Conservation (phyloP, 2,888 invertebrate genomes). For the Lamproptera curius region DNA sequence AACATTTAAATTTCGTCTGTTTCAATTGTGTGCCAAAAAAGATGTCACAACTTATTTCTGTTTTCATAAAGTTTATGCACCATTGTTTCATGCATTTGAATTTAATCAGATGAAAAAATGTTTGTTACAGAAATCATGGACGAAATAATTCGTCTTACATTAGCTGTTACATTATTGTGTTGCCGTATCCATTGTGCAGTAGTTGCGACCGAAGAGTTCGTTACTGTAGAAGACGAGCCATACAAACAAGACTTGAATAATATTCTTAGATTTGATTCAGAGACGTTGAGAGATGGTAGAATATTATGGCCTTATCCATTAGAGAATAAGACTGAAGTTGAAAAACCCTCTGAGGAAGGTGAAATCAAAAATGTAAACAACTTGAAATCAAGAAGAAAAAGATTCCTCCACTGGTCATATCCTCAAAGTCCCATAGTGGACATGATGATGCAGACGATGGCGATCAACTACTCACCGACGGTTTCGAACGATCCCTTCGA, state of each 20-base stretch:
- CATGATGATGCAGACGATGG: conserved; percentile 55
- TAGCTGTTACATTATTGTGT: conserved; percentile 27
- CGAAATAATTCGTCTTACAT: conserved; percentile 28
- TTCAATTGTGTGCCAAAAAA: no score
- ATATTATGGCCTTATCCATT: conserved; percentile 56
- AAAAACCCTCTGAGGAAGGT: conserved; percentile 12
- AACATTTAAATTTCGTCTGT: no score
- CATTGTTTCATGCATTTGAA: no score
- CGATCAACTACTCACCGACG: conserved; percentile 44
- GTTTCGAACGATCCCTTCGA: conserved; percentile 59
- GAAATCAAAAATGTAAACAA: conserved; percentile 12
- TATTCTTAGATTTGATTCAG: conserved; percentile 22
- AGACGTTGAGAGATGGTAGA: conserved; percentile 35
- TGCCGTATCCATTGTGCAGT: conserved; percentile 12
- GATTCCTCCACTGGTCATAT: conserved; percentile 51
- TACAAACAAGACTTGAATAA: conserved; percentile 25
- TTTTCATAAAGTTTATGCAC: no score
- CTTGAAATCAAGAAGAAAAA: conserved; percentile 25
- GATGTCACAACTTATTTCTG: no score
- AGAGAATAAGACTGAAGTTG: conserved; percentile 32
- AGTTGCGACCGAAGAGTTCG: conserved; percentile 26
- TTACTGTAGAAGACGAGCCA: conserved; percentile 38
- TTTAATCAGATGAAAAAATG: no score
- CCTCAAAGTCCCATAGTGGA: conserved; percentile 59
- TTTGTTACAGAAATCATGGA: conserved; percentile 43